These are phyloP conservation scores for Haliclona indistincta DNA, from an alignment of 37 sponge, comb jelly and placozoan genomes.

Conservation along the genomic window DNA sequence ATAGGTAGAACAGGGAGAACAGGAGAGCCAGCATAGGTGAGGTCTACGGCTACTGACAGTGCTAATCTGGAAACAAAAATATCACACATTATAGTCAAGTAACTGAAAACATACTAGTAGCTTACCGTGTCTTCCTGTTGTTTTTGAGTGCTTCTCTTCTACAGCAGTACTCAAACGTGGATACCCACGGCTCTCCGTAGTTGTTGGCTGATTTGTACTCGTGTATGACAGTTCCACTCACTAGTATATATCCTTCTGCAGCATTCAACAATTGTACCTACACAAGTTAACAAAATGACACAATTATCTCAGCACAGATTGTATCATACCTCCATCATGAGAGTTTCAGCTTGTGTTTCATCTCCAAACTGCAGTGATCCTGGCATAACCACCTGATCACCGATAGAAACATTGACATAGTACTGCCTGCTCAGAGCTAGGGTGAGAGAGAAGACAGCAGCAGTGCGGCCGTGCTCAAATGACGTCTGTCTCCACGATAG, in stretches of 20 bases:
- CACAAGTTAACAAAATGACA: not conserved
- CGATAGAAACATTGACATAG: constrained; percentile 22
- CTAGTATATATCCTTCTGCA: constrained; percentile 51
- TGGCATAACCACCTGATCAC: not conserved
- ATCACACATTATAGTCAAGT: not conserved
- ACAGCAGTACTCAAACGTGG: constrained; percentile 82
- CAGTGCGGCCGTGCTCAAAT: constrained; percentile 19
- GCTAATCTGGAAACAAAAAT: constrained; percentile 32
- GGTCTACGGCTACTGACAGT: constrained; percentile 51
- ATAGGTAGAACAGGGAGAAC: constrained; percentile 50
- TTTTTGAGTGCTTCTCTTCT: constrained; percentile 44
- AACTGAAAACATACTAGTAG: not conserved
- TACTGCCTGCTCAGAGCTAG: constrained; percentile 40
- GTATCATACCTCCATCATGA: constrained; percentile 1
- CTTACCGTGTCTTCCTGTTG: constrained; percentile 71
- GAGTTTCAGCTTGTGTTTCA: not conserved
- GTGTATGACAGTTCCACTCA: constrained; percentile 33
- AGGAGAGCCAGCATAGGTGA: constrained; percentile 57
- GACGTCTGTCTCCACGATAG: constrained; percentile 50
- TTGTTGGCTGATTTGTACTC: constrained; percentile 41
- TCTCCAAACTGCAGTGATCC: constrained; percentile 64
- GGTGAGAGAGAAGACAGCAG: constrained; percentile 57
- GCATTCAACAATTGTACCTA: constrained; percentile 3
- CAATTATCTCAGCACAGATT: not conserved
- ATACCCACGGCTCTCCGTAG: constrained; percentile 68